Evolutionary conservation across 2,797 vertebrate genomes (phyloP).

Genomic region (Myripristis jacobus): DNA sequence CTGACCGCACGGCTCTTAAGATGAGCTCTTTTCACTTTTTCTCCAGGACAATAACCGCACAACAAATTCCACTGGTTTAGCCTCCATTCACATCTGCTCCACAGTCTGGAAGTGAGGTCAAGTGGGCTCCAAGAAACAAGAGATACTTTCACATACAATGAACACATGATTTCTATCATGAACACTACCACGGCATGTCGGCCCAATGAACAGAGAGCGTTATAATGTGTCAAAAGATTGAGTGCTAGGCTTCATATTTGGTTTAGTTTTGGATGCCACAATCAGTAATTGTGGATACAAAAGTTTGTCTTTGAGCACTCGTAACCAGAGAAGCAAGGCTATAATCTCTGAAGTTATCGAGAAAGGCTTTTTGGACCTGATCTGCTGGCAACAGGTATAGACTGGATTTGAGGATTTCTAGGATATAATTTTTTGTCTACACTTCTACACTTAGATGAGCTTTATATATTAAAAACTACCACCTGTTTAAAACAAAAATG

Average conservation of each 20-base stretch:
- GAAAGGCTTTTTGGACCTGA: not conserved
- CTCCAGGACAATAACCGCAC: not conserved
- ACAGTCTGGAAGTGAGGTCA: not conserved
- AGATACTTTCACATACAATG: not conserved
- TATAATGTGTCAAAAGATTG: not conserved
- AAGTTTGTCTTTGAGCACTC: slow-evolving; percentile 16
- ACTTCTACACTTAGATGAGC: not conserved
- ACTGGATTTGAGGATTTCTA: not conserved
- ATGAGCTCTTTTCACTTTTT: slow-evolving; percentile 18
- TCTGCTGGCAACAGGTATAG: not conserved
- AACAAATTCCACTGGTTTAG: not conserved
- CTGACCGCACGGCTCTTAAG: slow-evolving; percentile 14
- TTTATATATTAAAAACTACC: not conserved
- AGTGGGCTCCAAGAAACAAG: slow-evolving; percentile 3
- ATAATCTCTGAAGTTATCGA: slow-evolving; percentile 14
- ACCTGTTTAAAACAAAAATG: not conserved
- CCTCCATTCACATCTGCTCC: not conserved
- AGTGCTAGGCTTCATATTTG: too few relatives aligned
- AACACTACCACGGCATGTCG: not conserved
- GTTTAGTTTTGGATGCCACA: slow-evolving; percentile 36
- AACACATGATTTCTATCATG: slow-evolving; percentile 19
- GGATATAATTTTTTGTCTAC: not conserved
- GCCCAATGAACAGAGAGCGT: not conserved
- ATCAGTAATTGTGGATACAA: slow-evolving; percentile 41
- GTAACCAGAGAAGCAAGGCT: not conserved